Evolutionary conservation across 92 coral and sea anemone genomes (phyloP).

Genomic region (Palythoa grandis): DNA sequence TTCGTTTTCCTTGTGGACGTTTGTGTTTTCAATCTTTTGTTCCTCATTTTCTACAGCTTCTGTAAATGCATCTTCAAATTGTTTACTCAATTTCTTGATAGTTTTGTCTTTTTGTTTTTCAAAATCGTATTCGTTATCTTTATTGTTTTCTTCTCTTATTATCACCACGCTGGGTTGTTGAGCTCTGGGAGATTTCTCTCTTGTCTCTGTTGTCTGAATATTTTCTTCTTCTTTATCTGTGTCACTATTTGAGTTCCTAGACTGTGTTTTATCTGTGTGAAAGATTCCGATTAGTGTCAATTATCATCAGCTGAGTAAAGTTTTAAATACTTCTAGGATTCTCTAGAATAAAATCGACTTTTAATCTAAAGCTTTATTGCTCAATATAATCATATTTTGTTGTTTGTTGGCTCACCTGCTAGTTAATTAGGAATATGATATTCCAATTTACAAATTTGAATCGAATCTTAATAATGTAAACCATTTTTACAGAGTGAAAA

Average conservation of each 20-base stretch:
- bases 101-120: conserved; percentile 52
- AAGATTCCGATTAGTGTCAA: background rate
- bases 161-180: conserved; percentile 62
- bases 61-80: conserved; percentile 66
- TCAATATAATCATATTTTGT: too few species aligned
- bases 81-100: conserved; percentile 52
- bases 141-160: conserved; percentile 49
- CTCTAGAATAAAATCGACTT: too few species aligned
- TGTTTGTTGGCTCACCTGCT: too few species aligned
- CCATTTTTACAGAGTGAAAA: too few species aligned
- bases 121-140: background rate
- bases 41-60: conserved; percentile 64
- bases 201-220: background rate
- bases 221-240: background rate
- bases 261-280: background rate
- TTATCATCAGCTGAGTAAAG: too few species aligned
- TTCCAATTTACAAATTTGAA: too few species aligned
- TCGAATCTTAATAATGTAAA: too few species aligned
- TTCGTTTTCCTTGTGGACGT: background rate
- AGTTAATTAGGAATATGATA: too few species aligned
- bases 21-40: conserved; percentile 21
- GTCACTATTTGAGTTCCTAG: background rate
- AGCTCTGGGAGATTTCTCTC: background rate
- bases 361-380: too few species aligned
- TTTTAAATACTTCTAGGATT: too few species aligned